These are phyloP conservation scores for Semibalanus balanoides DNA, from an alignment of 1,140 invertebrate species.

Conservation along the genomic window DNA sequence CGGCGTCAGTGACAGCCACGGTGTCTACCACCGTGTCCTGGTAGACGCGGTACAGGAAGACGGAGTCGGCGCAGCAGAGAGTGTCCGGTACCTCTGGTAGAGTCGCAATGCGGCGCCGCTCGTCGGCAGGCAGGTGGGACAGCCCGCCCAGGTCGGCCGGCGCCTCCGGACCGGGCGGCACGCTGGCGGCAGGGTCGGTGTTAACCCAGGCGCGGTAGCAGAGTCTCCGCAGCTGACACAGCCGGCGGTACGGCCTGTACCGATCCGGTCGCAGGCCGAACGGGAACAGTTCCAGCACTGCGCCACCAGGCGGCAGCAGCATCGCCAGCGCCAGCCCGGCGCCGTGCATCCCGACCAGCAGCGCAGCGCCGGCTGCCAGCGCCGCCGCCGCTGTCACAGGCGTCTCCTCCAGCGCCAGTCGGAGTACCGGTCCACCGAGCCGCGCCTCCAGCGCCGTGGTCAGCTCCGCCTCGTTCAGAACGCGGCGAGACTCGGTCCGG, in stretches of 20 bases:
- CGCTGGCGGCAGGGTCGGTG: neutral
- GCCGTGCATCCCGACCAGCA: constrained; percentile 27
- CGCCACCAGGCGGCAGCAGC: constrained; percentile 19
- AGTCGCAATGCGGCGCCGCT: neutral
- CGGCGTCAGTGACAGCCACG: constrained; percentile 18
- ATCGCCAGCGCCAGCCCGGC: constrained; percentile 23
- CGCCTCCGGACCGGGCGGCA: neutral
- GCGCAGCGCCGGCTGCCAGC: constrained; percentile 19
- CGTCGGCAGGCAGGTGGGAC: neutral
- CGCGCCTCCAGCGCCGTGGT: neutral
- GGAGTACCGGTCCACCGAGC: neutral
- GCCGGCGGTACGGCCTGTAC: constrained; percentile 33
- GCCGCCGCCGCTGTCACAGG: constrained; percentile 19
- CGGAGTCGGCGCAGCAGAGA: constrained; percentile 34
- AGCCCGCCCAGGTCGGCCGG: neutral
- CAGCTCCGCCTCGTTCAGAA: neutral
- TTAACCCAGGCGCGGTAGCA: neutral
- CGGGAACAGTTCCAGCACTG: constrained; percentile 26
- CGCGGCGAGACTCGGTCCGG: neutral
- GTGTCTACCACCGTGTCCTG: constrained; percentile 36
- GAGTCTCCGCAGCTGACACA: constrained; percentile 21
- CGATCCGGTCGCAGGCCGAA: constrained; percentile 28
- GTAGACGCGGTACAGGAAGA: constrained; percentile 37
- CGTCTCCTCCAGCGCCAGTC: neutral
- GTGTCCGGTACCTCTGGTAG: constrained; percentile 20